Base-by-base conservation (phyloP, 1,140 invertebrate species). In the Andricus grossulariae region DNA sequence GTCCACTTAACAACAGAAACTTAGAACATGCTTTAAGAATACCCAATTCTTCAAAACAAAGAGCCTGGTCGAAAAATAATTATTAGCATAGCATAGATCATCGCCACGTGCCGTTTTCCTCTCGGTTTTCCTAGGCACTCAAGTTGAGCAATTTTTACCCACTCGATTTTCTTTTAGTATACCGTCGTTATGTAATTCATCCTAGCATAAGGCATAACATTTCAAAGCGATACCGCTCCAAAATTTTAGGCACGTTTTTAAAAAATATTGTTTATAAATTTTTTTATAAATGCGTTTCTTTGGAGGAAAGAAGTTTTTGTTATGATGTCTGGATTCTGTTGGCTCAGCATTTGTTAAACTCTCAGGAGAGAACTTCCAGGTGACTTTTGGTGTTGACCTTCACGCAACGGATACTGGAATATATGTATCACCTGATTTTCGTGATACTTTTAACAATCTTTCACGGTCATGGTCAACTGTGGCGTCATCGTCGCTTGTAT, bases 391-490 rank as follows among this genome's bases (percentile, higher is more conserved):
- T 75, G 74, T 79, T 57, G 74, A 76, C 52, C 72, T 80, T 75
- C 78, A 77, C 70, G 75, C 50, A 55, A 16, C 32, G 32, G 15
- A 72, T 50, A n/a, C 13, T n/a, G 50, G 45, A 72, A 72, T 72
- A 32, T 21, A 52, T 78, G 72, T 80, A 72, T 76, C 83, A 82
- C 79, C 80, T 80, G 80, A 73, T 83, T 83, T 85, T 83, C 78
- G 71, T 73, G 82, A 84, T 84, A 84, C 82, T 87, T 90, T 88
- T 87, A 83, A 83, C 80, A 86, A 88, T 86, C 83, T 86, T 82
- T 88, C 87, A 88, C 86, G 88, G 88, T 88, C 88, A 89, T 81
- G 88, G 88, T 83, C 88, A 78, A 71, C 74, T 57, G 72, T 86
- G 74, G 83, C 85, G 88, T 88, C 84, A 86, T 84, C 73, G 55